Percentiles rank a stretch among this genome's conserved stretches.
Evolutionary conservation across 2,888 invertebrate species (phyloP).

Genomic region (Zaprionus lineosus): DNA sequence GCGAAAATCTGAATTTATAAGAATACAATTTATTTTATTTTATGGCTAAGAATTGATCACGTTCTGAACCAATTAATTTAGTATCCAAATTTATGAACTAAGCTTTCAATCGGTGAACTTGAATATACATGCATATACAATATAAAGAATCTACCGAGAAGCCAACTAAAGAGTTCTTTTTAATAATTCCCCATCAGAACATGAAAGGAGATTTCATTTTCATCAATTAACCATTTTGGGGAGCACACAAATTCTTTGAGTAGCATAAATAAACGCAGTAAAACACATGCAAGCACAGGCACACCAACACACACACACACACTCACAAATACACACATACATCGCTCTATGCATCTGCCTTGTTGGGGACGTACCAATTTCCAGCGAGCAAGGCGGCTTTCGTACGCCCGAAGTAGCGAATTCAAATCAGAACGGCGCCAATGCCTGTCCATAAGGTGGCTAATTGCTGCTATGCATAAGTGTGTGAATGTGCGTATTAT

Average conservation of each 20-base stretch:
- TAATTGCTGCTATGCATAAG: neutral
- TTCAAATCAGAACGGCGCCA: conserved; percentile 24
- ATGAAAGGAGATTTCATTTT: too few relatives aligned
- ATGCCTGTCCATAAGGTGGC: conserved; percentile 1
- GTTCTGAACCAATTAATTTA: too few relatives aligned
- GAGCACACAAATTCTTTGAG: neutral
- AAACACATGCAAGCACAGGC: neutral
- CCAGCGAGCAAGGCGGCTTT: neutral
- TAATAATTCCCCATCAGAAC: too few relatives aligned
- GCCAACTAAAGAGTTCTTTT: too few relatives aligned
- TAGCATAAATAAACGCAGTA: neutral
- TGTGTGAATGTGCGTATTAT: neutral
- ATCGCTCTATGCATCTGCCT: neutral
- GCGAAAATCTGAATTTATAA: too few relatives aligned
- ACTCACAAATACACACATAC: neutral
- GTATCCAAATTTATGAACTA: too few relatives aligned
- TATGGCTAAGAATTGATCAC: too few relatives aligned
- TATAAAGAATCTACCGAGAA: too few relatives aligned
- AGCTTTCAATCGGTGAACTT: too few relatives aligned
- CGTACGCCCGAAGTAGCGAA: neutral
- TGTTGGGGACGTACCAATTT: neutral
- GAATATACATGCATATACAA: too few relatives aligned
- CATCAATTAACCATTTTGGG: too few relatives aligned
- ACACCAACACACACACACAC: neutral
- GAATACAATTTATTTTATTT: too few relatives aligned